Conservation (phyloP, 2,888 invertebrate species). For the Trichopria drosophilae region DNA sequence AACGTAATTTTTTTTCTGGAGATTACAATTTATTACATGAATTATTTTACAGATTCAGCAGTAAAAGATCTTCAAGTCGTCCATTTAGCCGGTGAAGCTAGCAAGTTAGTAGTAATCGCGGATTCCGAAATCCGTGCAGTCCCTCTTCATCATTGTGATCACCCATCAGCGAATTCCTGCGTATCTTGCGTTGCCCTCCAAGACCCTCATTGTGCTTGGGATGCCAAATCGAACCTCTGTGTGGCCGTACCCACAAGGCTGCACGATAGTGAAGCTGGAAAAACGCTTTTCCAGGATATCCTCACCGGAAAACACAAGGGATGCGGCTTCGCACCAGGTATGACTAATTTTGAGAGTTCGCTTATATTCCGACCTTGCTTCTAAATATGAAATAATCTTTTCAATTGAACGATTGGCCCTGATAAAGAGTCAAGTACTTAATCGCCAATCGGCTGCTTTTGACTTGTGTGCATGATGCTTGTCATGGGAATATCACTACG, state of each 20-base stretch:
- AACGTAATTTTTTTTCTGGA: too few relatives aligned
- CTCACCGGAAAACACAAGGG: conserved; percentile 68
- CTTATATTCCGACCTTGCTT: too few relatives aligned
- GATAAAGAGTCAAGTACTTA: too few relatives aligned
- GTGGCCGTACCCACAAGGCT: conserved; percentile 63
- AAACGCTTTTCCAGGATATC: conserved; percentile 74
- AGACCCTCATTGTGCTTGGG: conserved; percentile 99
- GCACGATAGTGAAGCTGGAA: conserved; percentile 64
- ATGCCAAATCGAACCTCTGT: conserved; percentile 65
- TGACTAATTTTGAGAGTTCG: neutral
- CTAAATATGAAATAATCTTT: too few relatives aligned
- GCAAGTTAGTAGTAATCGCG: conserved; percentile 85
- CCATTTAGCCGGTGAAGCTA: conserved; percentile 67
- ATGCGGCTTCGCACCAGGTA: conserved; percentile 59
- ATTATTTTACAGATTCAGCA: conserved; percentile 50
- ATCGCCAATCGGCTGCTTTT: too few relatives aligned
- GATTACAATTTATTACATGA: too few relatives aligned
- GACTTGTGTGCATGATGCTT: too few relatives aligned
- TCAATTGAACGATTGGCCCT: too few relatives aligned
- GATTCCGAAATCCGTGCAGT: conserved; percentile 84
- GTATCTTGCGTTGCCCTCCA: conserved; percentile 87
- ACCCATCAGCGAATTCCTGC: conserved; percentile 58
- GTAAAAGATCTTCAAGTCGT: conserved; percentile 76
- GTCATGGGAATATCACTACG: too few relatives aligned
- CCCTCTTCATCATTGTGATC: conserved; percentile 80